Conservation (phyloP, 1,140 invertebrate genomes). For the Sycophila sp. region DNA sequence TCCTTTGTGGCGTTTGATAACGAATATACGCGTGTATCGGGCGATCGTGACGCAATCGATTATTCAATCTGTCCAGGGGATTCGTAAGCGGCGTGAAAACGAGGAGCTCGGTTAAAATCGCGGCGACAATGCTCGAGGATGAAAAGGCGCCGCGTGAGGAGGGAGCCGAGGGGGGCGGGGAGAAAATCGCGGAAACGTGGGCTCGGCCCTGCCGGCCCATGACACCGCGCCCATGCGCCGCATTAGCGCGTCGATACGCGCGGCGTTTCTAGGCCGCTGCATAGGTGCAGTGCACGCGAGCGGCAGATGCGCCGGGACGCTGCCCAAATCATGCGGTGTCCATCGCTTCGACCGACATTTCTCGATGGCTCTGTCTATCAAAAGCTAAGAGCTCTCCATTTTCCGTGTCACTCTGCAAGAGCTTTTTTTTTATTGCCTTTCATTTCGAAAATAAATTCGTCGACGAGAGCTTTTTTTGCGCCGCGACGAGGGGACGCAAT, state of each 20-base stretch:
- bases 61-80: conserved; percentile 7
- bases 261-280: conserved; percentile 28
- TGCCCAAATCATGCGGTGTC: conserved; percentile 3
- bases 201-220: conserved; percentile 59
- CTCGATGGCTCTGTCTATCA: too few relatives aligned
- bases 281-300: conserved; percentile 4
- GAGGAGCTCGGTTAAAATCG: background rate
- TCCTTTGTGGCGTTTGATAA: background rate
- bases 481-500: too few relatives aligned
- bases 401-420: too few relatives aligned
- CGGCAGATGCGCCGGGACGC: background rate
- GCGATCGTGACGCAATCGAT: conserved; percentile 1
- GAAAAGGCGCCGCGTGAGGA: background rate
- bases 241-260: background rate
- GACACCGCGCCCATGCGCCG: conserved; percentile 54
- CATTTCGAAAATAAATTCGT: too few relatives aligned
- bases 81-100: background rate
- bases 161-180: conserved; percentile 11
- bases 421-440: too few relatives aligned
- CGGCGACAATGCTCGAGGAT: background rate
- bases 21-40: background rate
- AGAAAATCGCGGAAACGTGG: conserved; percentile 56
- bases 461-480: too few relatives aligned
- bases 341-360: background rate
- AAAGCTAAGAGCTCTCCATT: too few relatives aligned